phyloP scores from a whole-genome alignment of 2,113 vertebrate genomes.

The Lampris incognitus region DNA sequence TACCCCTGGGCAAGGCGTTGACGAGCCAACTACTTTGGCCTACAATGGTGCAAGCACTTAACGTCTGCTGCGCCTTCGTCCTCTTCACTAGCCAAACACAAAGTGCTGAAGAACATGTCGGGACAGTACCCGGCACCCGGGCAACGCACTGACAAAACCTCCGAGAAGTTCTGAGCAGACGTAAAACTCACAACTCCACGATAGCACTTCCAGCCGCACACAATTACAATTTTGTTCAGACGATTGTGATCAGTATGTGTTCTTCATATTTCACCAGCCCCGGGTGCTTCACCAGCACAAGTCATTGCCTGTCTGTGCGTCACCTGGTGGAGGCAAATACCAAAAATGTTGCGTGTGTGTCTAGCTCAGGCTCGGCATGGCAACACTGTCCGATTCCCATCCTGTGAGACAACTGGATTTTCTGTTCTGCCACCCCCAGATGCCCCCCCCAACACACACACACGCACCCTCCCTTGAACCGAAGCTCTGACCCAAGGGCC shows the following conservation, averaged over 20 bases:
- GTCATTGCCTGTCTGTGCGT: conserved; percentile 58
- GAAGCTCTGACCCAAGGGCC: conserved; percentile 11
- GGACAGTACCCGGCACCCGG: too few relatives aligned
- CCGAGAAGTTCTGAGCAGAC: too few relatives aligned
- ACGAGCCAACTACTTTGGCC: too few relatives aligned
- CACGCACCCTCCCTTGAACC: conserved; percentile 35
- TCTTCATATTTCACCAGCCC: neutral
- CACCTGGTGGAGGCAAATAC: neutral
- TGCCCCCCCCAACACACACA: neutral
- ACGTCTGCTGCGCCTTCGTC: too few relatives aligned
- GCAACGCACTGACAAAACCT: too few relatives aligned
- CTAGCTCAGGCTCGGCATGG: conserved; percentile 20
- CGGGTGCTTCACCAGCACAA: conserved; percentile 34
- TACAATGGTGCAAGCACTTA: too few relatives aligned
- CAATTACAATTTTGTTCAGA: too few relatives aligned
- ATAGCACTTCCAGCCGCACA: too few relatives aligned
- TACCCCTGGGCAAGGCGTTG: neutral
- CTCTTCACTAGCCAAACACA: too few relatives aligned
- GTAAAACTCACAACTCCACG: too few relatives aligned
- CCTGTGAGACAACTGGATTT: conserved; percentile 63
- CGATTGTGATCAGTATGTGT: too few relatives aligned
- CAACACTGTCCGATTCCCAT: conserved; percentile 64
- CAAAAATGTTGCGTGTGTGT: conserved; percentile 26
- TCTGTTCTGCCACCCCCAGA: conserved; percentile 24
- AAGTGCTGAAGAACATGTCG: too few relatives aligned